phyloP scores from a whole-genome alignment of 64 coral and sea anemone genomes.

The Montipora sp. region DNA sequence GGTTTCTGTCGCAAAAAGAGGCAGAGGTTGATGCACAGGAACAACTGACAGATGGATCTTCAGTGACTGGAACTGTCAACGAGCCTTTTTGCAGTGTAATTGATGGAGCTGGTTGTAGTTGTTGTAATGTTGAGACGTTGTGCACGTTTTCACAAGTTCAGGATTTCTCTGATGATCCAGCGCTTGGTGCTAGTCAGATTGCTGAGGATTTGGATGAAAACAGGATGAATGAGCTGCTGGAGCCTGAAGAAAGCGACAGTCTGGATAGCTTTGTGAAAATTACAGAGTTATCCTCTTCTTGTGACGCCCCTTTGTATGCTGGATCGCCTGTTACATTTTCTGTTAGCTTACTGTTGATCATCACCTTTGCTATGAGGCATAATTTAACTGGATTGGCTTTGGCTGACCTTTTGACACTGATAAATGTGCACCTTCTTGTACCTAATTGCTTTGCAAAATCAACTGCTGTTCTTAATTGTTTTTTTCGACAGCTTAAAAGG shows the following conservation, averaged over 20 bases:
- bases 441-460: slow-evolving; percentile 33
- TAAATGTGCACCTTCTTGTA: background rate
- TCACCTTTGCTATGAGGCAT: slow-evolving; percentile 27
- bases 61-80: background rate
- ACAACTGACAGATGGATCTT: background rate
- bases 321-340: slow-evolving; percentile 10
- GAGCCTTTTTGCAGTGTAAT: background rate
- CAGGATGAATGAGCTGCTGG: background rate
- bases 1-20: background rate
- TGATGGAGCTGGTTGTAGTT: background rate
- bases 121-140: background rate
- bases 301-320: background rate
- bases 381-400: slow-evolving; percentile 21
- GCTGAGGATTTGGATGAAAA: background rate
- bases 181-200: background rate
- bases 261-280: background rate
- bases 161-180: background rate
- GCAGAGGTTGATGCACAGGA: background rate
- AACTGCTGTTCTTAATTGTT: background rate
- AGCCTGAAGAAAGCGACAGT: background rate
- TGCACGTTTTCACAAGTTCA: background rate
- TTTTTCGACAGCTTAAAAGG: slow-evolving; percentile 19
- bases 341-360: slow-evolving; percentile 42
- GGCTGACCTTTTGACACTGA: slow-evolving; percentile 15
- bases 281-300: background rate